Percentiles rank a stretch among this genome's conserved stretches.
phyloP scores from a whole-genome alignment of 1,140 invertebrate species.

The Zaprionus africanus region DNA sequence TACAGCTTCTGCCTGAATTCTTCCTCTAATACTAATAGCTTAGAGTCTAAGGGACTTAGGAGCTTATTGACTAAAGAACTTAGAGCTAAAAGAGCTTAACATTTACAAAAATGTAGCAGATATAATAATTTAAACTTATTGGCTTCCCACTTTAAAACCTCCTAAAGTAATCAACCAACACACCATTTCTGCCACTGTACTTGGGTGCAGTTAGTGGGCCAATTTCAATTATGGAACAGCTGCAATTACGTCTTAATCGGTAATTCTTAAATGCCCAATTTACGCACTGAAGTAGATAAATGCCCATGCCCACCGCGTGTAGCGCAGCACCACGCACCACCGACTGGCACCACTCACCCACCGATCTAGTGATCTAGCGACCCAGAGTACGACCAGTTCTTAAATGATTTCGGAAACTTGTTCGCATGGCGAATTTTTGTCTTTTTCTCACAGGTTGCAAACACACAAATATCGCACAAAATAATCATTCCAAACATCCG shows the following conservation, averaged over 20 bases:
- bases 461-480: conserved; percentile 2
- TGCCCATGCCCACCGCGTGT: conserved; percentile 13
- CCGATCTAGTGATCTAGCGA: neutral
- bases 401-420: conserved; percentile 48
- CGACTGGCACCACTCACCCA: neutral
- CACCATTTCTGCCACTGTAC: conserved; percentile 7
- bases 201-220: neutral
- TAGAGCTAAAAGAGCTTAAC: too few relatives aligned
- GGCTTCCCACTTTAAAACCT: neutral
- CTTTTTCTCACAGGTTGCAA: conserved; percentile 36
- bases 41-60: too few relatives aligned
- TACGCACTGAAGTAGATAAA: conserved; percentile 43
- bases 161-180: neutral
- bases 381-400: conserved; percentile 34
- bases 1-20: too few relatives aligned
- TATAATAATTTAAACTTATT: too few relatives aligned
- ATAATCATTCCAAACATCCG: conserved; percentile 57
- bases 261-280: conserved; percentile 43
- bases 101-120: too few relatives aligned
- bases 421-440: conserved; percentile 29
- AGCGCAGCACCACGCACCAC: conserved; percentile 21
- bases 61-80: too few relatives aligned
- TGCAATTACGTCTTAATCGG: conserved; percentile 62
- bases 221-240: conserved; percentile 2
- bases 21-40: too few relatives aligned